Base-by-base conservation (phyloP, 2,797 vertebrate species). In the Geotrypetes seraphini region DNA sequence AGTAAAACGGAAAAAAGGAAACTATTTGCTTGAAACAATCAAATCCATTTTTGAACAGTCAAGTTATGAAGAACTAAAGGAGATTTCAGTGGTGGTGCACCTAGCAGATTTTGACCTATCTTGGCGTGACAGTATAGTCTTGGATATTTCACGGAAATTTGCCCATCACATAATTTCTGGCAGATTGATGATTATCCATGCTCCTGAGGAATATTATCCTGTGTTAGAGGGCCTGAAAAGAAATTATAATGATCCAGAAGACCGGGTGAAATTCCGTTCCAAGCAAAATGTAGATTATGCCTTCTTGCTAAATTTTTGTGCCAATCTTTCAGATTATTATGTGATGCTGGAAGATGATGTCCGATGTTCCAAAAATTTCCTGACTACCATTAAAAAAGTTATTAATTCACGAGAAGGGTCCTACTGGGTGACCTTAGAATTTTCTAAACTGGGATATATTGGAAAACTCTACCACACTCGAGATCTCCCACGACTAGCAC, bases 21-120 rank as follows among this genome's bases (percentile, higher is more conserved):
- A 90, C 46, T 99, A 99, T 62, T 85, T 99, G 13, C 79, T 98
- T 31, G 94, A 97, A 47, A 99, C 96, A 4, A 96, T 99, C 66
- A 98, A 92, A 39, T 99, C 96, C 14, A 93, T 99, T 78, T 99
- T 99, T 69, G 96, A 99, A 43, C 95, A 99, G 62, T 96, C 94
- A 51, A 97, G 93, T 49, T 97, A 97, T 2, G 96, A 99, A 60
- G 96, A 98, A 14, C 76, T 99, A 31, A 94, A 95, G 41, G 93
- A 99, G 81, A 96, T 99, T 3, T 79, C 91, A 19, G 93, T 99
- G 5, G 92, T 97, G 31, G 94, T 99, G 39, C 93, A 97, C 33
- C 69, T 99, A 39, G 91, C 95, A 7, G 95, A 98, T 42, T 95
- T 95, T 53, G 92, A 98, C 46, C 74, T 85, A 34, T 58, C 66